Percentiles rank a stretch among this genome's conserved stretches.
These are phyloP conservation scores for Trachemys scripta DNA, from an alignment of 2,113 vertebrate genomes.

Conservation along the genomic window DNA sequence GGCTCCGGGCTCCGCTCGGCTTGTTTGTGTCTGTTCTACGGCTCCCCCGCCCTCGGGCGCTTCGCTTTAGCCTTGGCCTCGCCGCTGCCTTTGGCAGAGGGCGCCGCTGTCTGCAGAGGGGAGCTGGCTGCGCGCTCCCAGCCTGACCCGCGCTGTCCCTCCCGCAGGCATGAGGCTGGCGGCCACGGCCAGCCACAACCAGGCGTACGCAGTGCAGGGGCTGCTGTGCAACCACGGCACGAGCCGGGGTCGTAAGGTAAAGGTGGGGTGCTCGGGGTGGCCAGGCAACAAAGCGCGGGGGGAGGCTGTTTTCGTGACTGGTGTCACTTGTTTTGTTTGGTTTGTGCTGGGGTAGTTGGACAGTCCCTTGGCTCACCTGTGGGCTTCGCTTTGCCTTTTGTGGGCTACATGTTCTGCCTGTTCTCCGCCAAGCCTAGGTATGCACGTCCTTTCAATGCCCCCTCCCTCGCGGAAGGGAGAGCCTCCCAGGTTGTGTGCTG, in stretches of 20 bases:
- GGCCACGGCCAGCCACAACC: constrained; percentile 30
- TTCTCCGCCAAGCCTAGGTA: background rate
- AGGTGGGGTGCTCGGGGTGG: background rate
- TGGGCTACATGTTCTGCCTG: background rate
- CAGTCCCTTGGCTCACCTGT: no score
- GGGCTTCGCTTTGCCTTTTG: no score
- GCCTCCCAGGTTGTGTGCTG: no score
- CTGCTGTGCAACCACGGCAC: constrained; percentile 46
- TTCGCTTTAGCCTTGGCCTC: background rate
- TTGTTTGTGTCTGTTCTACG: background rate
- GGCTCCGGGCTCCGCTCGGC: background rate
- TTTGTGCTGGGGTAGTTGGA: no score
- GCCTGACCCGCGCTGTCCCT: background rate
- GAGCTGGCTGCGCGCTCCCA: background rate
- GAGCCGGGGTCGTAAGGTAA: constrained; percentile 6
- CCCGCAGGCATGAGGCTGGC: constrained; percentile 9
- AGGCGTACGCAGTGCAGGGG: background rate
- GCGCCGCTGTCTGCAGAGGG: background rate
- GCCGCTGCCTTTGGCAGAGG: background rate
- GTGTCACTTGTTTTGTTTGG: background rate
- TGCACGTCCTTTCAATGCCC: no score
- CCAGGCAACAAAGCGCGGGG: no score
- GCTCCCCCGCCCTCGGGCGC: background rate
- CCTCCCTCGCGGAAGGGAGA: no score
- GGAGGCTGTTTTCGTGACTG: background rate